Evolutionary conservation across 2,797 vertebrate genomes (phyloP).

Genomic region (Pelochelys cantorii): DNA sequence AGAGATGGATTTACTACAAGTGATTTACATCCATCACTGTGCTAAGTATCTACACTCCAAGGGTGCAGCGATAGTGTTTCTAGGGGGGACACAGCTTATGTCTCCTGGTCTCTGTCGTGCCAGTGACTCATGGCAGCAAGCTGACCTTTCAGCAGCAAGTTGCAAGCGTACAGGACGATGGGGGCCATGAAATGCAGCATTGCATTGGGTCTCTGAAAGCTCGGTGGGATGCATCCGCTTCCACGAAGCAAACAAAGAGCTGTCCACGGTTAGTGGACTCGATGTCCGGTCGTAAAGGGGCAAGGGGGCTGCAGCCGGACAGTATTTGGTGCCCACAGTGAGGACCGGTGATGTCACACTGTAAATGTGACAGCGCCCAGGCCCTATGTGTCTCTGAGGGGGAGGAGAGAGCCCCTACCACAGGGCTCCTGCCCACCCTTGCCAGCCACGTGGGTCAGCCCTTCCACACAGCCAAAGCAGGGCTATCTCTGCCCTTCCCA

Average conservation of each 20-base stretch:
- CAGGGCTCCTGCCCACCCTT: accelerated
- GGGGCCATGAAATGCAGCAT: not conserved
- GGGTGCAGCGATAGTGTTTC: too few relatives aligned
- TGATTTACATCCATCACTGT: too few relatives aligned
- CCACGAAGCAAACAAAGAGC: not conserved
- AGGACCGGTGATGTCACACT: not conserved
- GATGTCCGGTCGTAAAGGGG: not conserved
- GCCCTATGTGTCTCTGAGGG: not conserved
- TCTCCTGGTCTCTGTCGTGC: not conserved
- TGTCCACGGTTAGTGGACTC: not conserved
- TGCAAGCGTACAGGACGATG: not conserved
- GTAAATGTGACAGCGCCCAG: too few relatives aligned
- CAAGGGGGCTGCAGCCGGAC: not conserved
- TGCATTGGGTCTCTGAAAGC: not conserved
- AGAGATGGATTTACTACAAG: too few relatives aligned
- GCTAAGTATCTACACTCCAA: too few relatives aligned
- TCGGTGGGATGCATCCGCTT: not conserved
- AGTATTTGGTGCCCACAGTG: not conserved
- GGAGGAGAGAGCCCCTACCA: not conserved
- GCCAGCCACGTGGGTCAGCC: not conserved
- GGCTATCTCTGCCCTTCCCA: accelerated
- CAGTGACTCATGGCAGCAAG: not conserved
- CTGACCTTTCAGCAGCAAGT: not conserved
- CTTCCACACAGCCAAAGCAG: not conserved
- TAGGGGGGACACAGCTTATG: too few relatives aligned